Percentiles rank a stretch among this genome's conserved stretches.
Evolutionary conservation across 2,888 invertebrate species (phyloP).

Genomic region (Lycaena phlaeas): DNA sequence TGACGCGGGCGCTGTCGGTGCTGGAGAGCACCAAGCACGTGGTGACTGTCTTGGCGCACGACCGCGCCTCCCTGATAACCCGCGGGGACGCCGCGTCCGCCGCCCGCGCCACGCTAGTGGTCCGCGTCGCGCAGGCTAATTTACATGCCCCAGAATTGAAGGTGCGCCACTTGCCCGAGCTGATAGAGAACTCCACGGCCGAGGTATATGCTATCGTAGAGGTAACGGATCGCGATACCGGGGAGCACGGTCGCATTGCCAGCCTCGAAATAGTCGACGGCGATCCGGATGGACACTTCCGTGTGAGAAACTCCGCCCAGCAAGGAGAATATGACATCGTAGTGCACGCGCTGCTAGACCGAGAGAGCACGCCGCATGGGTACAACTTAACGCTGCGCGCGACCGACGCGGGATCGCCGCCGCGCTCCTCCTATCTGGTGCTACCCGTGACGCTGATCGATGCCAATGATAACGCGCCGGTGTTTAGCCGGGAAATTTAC

Average conservation of each 20-base stretch:
- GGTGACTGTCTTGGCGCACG: slow-evolving; percentile 86
- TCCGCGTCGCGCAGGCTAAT: slow-evolving; percentile 87
- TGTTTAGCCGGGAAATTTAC: slow-evolving; percentile 89
- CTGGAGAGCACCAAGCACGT: slow-evolving; percentile 80
- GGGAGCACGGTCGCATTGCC: slow-evolving; percentile 87
- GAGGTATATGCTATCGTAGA: slow-evolving; percentile 92
- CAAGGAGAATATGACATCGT: slow-evolving; percentile 85
- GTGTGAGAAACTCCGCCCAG: slow-evolving; percentile 76
- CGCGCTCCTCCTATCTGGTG: slow-evolving; percentile 83
- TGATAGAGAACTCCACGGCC: slow-evolving; percentile 85
- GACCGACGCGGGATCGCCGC: slow-evolving; percentile 86
- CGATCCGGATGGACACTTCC: slow-evolving; percentile 91
- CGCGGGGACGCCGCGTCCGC: slow-evolving; percentile 74
- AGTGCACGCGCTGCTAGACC: slow-evolving; percentile 82
- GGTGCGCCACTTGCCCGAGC: slow-evolving; percentile 84
- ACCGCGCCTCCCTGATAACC: slow-evolving; percentile 81
- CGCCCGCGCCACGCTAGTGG: slow-evolving; percentile 83
- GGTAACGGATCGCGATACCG: slow-evolving; percentile 87
- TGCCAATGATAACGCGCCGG: slow-evolving; percentile 88
- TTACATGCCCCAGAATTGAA: slow-evolving; percentile 88
- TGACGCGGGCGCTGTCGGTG: slow-evolving; percentile 84
- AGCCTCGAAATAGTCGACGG: slow-evolving; percentile 89
- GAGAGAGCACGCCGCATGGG: slow-evolving; percentile 84
- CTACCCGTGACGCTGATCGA: slow-evolving; percentile 87
- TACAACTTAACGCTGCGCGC: slow-evolving; percentile 92